A percentile compares a stretch with the other conserved stretches of the same genome.
phyloP scores from a whole-genome alignment of 2,888 invertebrate genomes.

The Melolontha melolontha region DNA sequence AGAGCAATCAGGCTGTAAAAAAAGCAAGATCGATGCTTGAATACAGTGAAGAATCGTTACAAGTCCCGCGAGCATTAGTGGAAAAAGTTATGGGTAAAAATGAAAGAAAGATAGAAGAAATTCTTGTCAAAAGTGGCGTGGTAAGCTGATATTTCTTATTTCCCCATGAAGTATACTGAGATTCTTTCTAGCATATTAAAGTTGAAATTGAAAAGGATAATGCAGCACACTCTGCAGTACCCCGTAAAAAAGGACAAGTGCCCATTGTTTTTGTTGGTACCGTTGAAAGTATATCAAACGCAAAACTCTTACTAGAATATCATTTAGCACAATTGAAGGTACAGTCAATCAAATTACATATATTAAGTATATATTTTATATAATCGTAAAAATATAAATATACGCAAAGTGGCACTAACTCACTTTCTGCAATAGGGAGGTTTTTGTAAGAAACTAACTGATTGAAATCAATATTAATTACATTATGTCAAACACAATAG shows the following conservation, averaged over 20 bases:
- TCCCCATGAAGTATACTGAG: constrained; percentile 31
- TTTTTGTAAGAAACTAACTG: too few species aligned
- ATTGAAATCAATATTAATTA: too few species aligned
- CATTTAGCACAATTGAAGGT: constrained; percentile 96
- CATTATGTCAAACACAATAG: too few species aligned
- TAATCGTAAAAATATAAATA: too few species aligned
- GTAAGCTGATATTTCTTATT: constrained; percentile 71
- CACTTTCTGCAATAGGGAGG: too few species aligned
- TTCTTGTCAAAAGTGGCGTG: constrained; percentile 99
- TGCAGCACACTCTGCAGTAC: constrained; percentile 91
- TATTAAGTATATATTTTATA: too few species aligned
- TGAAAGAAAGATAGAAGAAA: constrained; percentile 98
- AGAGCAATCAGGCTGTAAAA: constrained; percentile 90
- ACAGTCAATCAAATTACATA: constrained; percentile 53
- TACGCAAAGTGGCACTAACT: too few species aligned
- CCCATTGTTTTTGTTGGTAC: constrained; percentile 99
- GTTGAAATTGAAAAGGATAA: constrained; percentile 99
- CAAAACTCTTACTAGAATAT: constrained; percentile 95
- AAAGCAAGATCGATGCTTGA: constrained; percentile 94
- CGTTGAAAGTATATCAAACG: constrained; percentile 95
- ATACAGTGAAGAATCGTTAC: constrained; percentile 95
- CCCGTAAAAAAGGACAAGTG: constrained; percentile 94
- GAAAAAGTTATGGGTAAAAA: constrained; percentile 99
- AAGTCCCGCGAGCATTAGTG: constrained; percentile 94
- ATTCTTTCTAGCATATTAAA: constrained; percentile 67